A percentile compares a stretch with the other conserved stretches of the same genome.
Conservation (phyloP, 2,888 invertebrate genomes). For the Campoplex nolae region DNA sequence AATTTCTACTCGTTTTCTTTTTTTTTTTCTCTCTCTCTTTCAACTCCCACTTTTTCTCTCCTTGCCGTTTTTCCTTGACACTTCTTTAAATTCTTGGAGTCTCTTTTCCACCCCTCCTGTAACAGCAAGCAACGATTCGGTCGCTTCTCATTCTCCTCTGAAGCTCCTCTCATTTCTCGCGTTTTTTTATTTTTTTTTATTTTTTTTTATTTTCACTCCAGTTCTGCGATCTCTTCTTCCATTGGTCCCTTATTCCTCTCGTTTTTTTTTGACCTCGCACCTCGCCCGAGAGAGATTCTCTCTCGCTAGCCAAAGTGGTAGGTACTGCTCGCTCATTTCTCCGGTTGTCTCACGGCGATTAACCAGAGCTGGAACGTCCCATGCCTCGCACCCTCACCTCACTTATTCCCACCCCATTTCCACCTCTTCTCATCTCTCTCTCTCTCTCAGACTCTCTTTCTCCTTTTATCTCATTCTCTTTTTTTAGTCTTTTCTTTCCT, state of each 20-base stretch:
- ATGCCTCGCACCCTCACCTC: constrained; percentile 63
- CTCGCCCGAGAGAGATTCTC: constrained; percentile 42
- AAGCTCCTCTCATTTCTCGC: constrained; percentile 61
- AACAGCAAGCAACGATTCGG: constrained; percentile 54
- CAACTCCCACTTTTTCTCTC: constrained; percentile 45
- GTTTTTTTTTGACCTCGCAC: constrained; percentile 37
- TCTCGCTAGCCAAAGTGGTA: constrained; percentile 71
- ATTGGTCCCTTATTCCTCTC: constrained; percentile 22
- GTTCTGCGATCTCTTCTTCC: constrained; percentile 60
- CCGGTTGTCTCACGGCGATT: constrained; percentile 85
- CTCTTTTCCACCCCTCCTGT: constrained; percentile 25
- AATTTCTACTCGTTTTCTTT: constrained; percentile 83
- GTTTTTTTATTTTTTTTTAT: constrained; percentile 24
- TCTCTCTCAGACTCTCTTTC: constrained; percentile 20
- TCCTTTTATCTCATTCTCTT: constrained; percentile 39
- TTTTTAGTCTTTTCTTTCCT: background rate
- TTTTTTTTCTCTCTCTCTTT: no score
- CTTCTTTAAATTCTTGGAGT: constrained; percentile 81
- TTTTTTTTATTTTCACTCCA: constrained; percentile 30
- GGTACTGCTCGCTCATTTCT: constrained; percentile 83
- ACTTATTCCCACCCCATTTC: constrained; percentile 52
- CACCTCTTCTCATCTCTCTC: constrained; percentile 67
- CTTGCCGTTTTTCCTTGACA: constrained; percentile 79
- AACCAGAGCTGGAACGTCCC: constrained; percentile 79
- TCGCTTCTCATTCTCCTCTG: constrained; percentile 53